Conservation (phyloP, 1,140 invertebrate genomes). For the Procambarus clarkii region DNA sequence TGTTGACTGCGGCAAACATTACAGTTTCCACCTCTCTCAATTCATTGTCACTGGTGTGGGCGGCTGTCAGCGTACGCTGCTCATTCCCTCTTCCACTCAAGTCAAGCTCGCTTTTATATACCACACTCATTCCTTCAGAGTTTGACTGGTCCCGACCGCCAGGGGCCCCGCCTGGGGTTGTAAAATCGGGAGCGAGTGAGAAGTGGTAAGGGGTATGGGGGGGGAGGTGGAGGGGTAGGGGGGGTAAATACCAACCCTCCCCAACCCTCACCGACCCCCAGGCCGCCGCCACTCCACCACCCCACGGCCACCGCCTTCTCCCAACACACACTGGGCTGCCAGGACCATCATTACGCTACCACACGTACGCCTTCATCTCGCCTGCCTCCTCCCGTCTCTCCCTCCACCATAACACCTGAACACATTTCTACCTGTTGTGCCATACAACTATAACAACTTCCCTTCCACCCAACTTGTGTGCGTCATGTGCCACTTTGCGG, state of each 20-base stretch:
- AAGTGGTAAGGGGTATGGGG: background rate
- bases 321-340: background rate
- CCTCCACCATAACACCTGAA: no score
- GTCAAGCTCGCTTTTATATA: no score
- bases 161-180: constrained; percentile 14
- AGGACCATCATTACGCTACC: constrained; percentile 21
- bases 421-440: no score
- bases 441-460: no score
- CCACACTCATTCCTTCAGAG: constrained; percentile 6
- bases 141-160: constrained; percentile 27
- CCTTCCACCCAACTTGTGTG: no score
- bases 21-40: background rate
- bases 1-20: background rate
- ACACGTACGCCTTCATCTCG: background rate
- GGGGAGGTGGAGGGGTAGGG: background rate
- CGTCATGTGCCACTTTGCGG: no score
- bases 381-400: background rate
- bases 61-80: background rate
- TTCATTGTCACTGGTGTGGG: background rate
- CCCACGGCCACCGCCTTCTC: constrained; percentile 9
- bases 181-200: background rate
- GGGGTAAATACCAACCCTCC: constrained; percentile 8
- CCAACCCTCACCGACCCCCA: background rate
- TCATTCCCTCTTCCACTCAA: background rate
- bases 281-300: background rate